phyloP scores from a whole-genome alignment of 2,113 vertebrate genomes.

The Podarcis muralis region DNA sequence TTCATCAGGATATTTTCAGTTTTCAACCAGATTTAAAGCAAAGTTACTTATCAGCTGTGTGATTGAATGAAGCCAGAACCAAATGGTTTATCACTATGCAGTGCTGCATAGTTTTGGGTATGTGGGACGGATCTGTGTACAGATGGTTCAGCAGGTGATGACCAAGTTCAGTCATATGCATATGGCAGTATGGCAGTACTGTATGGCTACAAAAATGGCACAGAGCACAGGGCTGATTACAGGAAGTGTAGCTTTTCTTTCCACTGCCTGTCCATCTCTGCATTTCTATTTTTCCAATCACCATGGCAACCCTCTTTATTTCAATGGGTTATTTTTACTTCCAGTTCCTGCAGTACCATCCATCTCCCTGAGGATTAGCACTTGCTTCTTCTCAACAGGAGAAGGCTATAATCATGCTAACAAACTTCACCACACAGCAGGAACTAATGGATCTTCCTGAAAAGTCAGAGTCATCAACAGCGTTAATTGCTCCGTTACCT shows the following conservation, averaged over 20 bases:
- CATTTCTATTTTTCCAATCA: slow-evolving; percentile 13
- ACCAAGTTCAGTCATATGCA: not conserved
- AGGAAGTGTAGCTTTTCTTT: slow-evolving; percentile 1
- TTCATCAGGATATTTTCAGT: not conserved
- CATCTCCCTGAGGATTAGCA: slow-evolving; percentile 27
- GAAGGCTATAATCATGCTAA: slow-evolving; percentile 34
- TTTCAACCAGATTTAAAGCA: not conserved
- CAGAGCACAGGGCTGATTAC: not conserved
- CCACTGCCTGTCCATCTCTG: slow-evolving; percentile 13
- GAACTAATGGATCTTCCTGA: slow-evolving; percentile 25
- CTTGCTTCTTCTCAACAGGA: slow-evolving; percentile 12
- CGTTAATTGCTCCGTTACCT: slow-evolving; percentile 26
- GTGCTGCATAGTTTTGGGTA: not conserved
- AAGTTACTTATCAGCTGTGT: not conserved
- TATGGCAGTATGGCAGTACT: not conserved
- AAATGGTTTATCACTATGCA: not conserved
- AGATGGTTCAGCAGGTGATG: not conserved
- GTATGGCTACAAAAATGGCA: not conserved
- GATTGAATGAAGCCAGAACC: not conserved
- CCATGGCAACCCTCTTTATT: slow-evolving; percentile 29
- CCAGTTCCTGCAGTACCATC: slow-evolving; percentile 18
- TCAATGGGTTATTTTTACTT: slow-evolving; percentile 42
- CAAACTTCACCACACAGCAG: slow-evolving; percentile 32
- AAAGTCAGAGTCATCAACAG: slow-evolving; percentile 10
- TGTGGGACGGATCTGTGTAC: not conserved